Conservation (phyloP, 2,113 vertebrate genomes). For the Hippocampus abdominalis region DNA sequence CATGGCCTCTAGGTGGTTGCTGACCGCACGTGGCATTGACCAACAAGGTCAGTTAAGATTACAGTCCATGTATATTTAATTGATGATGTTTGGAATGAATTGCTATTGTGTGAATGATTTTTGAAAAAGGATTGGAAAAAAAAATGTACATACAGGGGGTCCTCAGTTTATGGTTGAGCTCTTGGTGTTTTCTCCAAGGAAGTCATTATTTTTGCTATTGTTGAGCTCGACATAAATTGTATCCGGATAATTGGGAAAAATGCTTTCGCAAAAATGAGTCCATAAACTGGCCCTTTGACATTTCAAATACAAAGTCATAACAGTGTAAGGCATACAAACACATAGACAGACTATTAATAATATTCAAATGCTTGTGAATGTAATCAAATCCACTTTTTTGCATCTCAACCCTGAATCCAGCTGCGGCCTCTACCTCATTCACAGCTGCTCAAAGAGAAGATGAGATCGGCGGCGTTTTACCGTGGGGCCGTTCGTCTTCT, state of each 20-base stretch:
- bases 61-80: not conserved
- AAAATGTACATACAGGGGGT: not conserved
- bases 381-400: not conserved
- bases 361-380: not conserved
- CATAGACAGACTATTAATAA: not conserved
- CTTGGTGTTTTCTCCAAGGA: not conserved
- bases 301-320: not conserved
- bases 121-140: not conserved
- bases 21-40: conserved; percentile 23
- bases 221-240: not conserved
- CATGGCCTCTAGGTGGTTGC: conserved; percentile 14
- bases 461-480: conserved; percentile 45
- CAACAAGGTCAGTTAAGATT: conserved; percentile 21
- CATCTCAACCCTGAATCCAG: conserved; percentile 2
- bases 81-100: not conserved
- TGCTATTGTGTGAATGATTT: not conserved
- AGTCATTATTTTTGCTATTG: not conserved
- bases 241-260: not conserved
- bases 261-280: not conserved
- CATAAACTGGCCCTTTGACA: not conserved
- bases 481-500: conserved; percentile 34
- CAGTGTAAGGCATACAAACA: not conserved
- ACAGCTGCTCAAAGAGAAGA: conserved; percentile 8
- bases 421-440: conserved; percentile 16
- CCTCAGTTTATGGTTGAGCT: too few relatives aligned